Evolutionary conservation across 2,888 invertebrate genomes (phyloP).

Genomic region (Criorhina ranunculi): DNA sequence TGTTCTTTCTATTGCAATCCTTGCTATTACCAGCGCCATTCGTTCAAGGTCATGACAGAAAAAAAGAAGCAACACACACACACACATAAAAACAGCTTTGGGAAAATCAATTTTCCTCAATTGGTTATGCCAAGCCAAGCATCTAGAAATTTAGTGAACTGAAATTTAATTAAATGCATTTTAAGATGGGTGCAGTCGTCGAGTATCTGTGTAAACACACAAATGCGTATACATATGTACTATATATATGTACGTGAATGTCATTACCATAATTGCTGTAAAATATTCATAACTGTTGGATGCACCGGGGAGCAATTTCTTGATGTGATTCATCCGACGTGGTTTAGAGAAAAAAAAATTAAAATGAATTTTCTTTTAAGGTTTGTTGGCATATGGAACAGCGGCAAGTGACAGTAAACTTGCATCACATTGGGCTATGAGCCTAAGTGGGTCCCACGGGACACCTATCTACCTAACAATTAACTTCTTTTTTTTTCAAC

Average conservation of each 20-base stretch:
- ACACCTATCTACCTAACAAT: too few species aligned
- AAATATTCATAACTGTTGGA: conserved; percentile 58
- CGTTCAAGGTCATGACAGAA: conserved; percentile 68
- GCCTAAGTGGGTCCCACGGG: too few species aligned
- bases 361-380: neutral
- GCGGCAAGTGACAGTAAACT: neutral
- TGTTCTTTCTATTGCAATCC: conserved; percentile 38
- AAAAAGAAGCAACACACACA: conserved; percentile 17
- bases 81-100: conserved; percentile 6
- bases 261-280: conserved; percentile 60
- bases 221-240: neutral
- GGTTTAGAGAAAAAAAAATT: neutral
- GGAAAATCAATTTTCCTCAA: conserved; percentile 70
- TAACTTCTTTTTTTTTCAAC: too few species aligned
- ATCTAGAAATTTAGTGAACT: conserved; percentile 61
- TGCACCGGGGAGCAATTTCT: conserved; percentile 24
- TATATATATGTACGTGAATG: conserved; percentile 6
- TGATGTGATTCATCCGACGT: conserved; percentile 2
- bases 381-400: neutral
- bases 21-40: conserved; percentile 38
- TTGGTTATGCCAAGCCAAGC: conserved; percentile 45
- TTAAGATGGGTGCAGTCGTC: conserved; percentile 46
- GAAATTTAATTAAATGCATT: conserved; percentile 57
- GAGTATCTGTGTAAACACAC: neutral
- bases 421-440: too few species aligned